Evolutionary conservation across 2,113 vertebrate species (phyloP), one percentile per base, ranked within the genome.

Genomic region (Hucho hucho): DNA sequence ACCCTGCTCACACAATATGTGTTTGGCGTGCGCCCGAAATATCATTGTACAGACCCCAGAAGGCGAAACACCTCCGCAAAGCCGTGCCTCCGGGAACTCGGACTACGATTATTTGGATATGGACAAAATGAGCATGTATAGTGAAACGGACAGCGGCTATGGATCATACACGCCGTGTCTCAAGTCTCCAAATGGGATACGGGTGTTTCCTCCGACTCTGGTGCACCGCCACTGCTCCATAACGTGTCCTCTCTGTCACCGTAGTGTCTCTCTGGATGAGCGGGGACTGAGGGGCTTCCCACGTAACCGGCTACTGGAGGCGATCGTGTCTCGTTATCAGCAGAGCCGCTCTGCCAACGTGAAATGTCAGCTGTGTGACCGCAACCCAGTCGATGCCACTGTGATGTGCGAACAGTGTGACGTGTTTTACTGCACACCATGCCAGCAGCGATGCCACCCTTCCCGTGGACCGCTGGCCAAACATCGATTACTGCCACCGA

Each of bases 121-220:
- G 84, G 97, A 98, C 90, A 98, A 97, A 87, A 95, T 98, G 93
- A 98, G 97, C 74, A 85, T 97, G 87, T 94, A 97, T 89, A 97
- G 97, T 83, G 97, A 98, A 92, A 95, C 97, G 47, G 97, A 98
- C 93, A 98, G 97, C 90, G 97, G 97, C 20, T 98, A 98, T 80
- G 97, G 97, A 53, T 98, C 97, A 68, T 98, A 96, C 93, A 95
- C 97, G 0, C 96, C 97, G 56, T 97, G 96, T 89, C 94, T 96
- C 69, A 97, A 97, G 87, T 97, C 95, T 1, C 97, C 97, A 0
- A 98, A 96, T 82, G 97, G 97, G 3, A 95, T 97, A 49, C 93
- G 97, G 47, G 96, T 97, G 47, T 93, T 98, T 64, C 97, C 97
- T 0, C 90, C 93, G 69, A 86, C 89, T 0, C 90, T 90, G 58